Evolutionary conservation across 2,888 invertebrate species (phyloP).

Genomic region (Barypeithes pellucidus): DNA sequence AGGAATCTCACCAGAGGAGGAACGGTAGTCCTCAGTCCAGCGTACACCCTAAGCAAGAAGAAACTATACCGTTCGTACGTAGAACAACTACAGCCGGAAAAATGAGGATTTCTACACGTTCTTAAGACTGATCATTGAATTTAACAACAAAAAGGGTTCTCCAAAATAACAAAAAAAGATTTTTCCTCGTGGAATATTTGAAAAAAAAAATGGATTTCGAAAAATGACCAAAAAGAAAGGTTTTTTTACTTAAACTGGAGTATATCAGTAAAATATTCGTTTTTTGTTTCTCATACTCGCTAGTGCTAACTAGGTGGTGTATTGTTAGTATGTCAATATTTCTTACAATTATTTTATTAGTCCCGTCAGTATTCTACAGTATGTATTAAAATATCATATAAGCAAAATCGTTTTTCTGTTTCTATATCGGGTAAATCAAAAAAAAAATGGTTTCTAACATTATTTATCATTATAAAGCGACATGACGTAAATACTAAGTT

Average conservation of each 20-base stretch:
- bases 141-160: slow-evolving; percentile 31
- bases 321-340: slow-evolving; percentile 34
- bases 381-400: slow-evolving; percentile 35
- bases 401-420: slow-evolving; percentile 26
- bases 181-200: slow-evolving; percentile 39
- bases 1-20: slow-evolving; percentile 87
- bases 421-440: slow-evolving; percentile 12
- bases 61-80: slow-evolving; percentile 87
- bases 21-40: slow-evolving; percentile 91
- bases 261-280: slow-evolving; percentile 18
- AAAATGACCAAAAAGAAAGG: slow-evolving; percentile 31
- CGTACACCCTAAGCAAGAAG: slow-evolving; percentile 92
- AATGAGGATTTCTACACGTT: slow-evolving; percentile 41
- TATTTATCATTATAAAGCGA: too few species aligned
- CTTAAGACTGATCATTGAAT: slow-evolving; percentile 51
- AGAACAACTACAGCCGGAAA: slow-evolving; percentile 60
- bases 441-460: not conserved
- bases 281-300: slow-evolving; percentile 31
- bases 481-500: too few species aligned
- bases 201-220: not conserved
- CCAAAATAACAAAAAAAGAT: slow-evolving; percentile 34
- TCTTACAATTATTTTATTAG: slow-evolving; percentile 37
- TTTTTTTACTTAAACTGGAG: slow-evolving; percentile 27
- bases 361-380: slow-evolving; percentile 35
- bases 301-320: slow-evolving; percentile 25